Evolutionary conservation across 2,888 invertebrate species (phyloP).

Genomic region (Leptinotarsa rubiginosa): DNA sequence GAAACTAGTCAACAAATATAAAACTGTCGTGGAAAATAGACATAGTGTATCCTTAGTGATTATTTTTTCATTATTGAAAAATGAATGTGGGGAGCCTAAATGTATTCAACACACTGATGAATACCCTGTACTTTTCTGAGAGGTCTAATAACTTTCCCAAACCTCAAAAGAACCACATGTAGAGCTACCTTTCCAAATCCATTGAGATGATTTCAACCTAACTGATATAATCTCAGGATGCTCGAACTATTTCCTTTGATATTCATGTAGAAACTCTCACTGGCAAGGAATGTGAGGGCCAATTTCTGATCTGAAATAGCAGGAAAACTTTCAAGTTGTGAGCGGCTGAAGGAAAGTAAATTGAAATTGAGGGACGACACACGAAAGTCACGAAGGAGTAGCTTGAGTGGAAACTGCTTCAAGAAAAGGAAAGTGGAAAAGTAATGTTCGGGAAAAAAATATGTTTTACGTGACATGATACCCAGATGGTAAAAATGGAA

Average conservation of each 20-base stretch:
- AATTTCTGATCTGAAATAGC: constrained; percentile 21
- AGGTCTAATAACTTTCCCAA: background rate
- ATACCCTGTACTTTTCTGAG: no score
- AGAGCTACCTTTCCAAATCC: background rate
- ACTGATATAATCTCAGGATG: background rate
- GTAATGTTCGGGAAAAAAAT: background rate
- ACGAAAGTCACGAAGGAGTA: constrained; percentile 20
- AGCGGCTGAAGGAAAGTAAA: constrained; percentile 26
- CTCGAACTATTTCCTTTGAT: constrained; percentile 1
- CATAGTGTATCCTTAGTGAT: no score
- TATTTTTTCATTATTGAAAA: no score
- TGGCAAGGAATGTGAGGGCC: background rate
- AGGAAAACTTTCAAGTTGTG: constrained; percentile 14
- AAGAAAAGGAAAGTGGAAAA: background rate
- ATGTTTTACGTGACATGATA: constrained; percentile 6
- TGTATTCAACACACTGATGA: no score
- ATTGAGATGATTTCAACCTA: background rate
- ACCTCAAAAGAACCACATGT: background rate
- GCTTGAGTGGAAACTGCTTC: constrained; percentile 28
- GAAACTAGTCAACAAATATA: no score
- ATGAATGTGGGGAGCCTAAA: no score
- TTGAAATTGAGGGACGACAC: constrained; percentile 26
- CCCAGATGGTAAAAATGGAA: constrained; percentile 3
- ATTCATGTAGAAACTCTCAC: background rate
- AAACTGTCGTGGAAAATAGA: no score